Evolutionary conservation across 2,113 vertebrate species (phyloP).

Genomic region (Microtus pennsylvanicus): DNA sequence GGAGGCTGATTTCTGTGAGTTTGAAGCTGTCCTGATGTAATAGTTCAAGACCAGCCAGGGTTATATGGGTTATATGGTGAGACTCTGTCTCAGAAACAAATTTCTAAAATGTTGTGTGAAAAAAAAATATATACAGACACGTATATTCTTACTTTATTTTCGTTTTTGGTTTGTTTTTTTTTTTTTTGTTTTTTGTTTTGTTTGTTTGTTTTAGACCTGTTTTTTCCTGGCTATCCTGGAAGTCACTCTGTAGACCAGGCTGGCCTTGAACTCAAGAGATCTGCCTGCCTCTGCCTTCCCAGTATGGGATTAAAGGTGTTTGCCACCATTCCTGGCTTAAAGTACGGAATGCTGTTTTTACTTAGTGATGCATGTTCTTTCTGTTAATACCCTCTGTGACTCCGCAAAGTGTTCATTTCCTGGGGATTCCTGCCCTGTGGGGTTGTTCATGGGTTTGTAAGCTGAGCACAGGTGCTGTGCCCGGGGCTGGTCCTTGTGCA

Average conservation of each 20-base stretch:
- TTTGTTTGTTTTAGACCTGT: neutral
- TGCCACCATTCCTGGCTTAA: neutral
- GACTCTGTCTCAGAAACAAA: neutral
- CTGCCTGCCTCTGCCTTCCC: neutral
- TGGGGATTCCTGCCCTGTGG: neutral
- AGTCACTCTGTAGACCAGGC: neutral
- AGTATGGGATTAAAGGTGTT: neutral
- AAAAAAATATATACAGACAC: neutral
- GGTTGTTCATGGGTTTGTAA: neutral
- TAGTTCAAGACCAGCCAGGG: neutral
- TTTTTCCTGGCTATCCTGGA: neutral
- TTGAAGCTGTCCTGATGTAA: neutral
- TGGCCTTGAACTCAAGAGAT: neutral
- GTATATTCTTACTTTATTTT: neutral
- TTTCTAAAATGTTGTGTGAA: neutral
- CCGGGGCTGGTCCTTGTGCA: neutral
- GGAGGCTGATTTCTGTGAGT: neutral
- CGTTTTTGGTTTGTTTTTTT: neutral
- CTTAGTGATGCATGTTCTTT: no score
- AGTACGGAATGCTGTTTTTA: no score
- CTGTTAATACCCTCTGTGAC: neutral
- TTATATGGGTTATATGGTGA: neutral
- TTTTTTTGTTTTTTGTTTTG: neutral
- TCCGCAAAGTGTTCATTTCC: neutral
- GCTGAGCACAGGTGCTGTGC: neutral